Evolutionary conservation across 1,140 invertebrate genomes (phyloP).

Genomic region (Drosophila funebris): DNA sequence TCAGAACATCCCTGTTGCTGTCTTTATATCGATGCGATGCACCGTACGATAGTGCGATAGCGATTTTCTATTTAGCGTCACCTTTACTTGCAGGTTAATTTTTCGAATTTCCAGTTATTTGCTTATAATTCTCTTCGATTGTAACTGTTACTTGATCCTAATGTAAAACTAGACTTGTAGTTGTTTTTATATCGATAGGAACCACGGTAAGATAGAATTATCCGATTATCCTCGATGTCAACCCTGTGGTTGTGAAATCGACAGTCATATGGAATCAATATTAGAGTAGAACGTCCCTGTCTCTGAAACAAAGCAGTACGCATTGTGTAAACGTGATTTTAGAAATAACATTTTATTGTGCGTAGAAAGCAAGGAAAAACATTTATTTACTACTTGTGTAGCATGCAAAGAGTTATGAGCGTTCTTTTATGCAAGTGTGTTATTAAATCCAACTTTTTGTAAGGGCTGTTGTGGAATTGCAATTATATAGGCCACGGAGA

Average conservation of each 20-base stretch:
- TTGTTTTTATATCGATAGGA: too few relatives aligned
- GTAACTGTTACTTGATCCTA: too few relatives aligned
- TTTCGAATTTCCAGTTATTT: too few relatives aligned
- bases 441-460: neutral
- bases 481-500: slow-evolving; percentile 30
- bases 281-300: neutral
- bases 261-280: slow-evolving; percentile 5
- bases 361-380: neutral
- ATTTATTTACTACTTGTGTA: slow-evolving; percentile 12
- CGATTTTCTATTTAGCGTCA: too few relatives aligned
- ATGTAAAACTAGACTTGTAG: too few relatives aligned
- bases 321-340: slow-evolving; percentile 35
- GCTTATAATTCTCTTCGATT: too few relatives aligned
- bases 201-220: too few relatives aligned
- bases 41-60: too few relatives aligned
- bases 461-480: neutral
- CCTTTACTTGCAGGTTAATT: too few relatives aligned
- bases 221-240: neutral
- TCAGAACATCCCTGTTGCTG: neutral
- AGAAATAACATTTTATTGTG: slow-evolving; percentile 17
- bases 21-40: too few relatives aligned
- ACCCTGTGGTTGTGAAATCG: slow-evolving; percentile 2
- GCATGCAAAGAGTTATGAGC: neutral
- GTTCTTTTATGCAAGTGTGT: slow-evolving; percentile 16
- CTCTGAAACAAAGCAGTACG: slow-evolving; percentile 13